phyloP scores from a whole-genome alignment of 2,888 invertebrate species.

The Lasioglossum malachurum region DNA sequence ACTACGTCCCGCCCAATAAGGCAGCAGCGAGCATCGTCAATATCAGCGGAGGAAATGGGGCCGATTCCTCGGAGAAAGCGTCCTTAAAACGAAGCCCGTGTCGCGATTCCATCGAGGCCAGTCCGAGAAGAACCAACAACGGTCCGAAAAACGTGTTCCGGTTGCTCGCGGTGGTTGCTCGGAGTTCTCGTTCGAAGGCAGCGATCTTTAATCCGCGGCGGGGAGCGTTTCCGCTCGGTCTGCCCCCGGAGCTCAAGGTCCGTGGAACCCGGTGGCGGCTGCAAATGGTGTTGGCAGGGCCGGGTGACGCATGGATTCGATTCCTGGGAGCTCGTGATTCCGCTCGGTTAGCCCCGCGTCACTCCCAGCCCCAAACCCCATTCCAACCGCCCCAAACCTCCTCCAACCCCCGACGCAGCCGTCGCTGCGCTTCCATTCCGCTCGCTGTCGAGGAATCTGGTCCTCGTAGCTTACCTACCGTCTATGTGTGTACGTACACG shows the following conservation, averaged over 20 bases:
- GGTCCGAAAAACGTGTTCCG: background rate
- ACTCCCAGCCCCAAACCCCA: conserved; percentile 84
- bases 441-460: conserved; percentile 71
- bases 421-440: conserved; percentile 66
- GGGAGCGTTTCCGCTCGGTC: conserved; percentile 69
- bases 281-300: conserved; percentile 85
- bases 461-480: conserved; percentile 55
- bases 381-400: conserved; percentile 44
- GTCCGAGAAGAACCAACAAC: background rate
- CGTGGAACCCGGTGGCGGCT: conserved; percentile 78
- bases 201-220: conserved; percentile 62
- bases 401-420: conserved; percentile 17
- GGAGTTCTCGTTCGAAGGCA: background rate
- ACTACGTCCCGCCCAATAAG: background rate
- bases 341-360: conserved; percentile 85
- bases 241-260: conserved; percentile 71
- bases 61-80: background rate
- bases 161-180: background rate
- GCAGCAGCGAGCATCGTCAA: background rate
- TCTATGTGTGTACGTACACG: conserved; percentile 12
- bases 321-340: conserved; percentile 85
- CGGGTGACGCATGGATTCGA: conserved; percentile 85
- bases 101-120: background rate
- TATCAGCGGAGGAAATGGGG: background rate
- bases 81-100: conserved; percentile 17